A percentile compares a stretch with the other conserved stretches of the same genome.
phyloP scores from a whole-genome alignment of 2,113 vertebrate species.

The Brachyhypopomus gauderio region DNA sequence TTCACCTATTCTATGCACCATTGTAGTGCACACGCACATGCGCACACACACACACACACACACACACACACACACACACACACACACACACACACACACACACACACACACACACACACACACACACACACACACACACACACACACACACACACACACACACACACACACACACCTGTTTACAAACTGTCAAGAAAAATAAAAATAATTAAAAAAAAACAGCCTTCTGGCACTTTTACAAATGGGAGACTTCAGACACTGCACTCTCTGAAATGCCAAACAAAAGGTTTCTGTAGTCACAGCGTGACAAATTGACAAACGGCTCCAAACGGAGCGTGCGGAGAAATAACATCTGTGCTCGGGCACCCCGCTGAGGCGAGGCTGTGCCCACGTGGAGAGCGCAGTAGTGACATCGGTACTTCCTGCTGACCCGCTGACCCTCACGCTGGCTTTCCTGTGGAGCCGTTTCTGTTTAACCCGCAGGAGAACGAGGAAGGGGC shows the following conservation, averaged over 20 bases:
- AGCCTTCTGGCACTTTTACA: constrained; percentile 23
- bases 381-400: not conserved
- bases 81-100: not conserved
- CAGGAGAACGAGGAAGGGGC: constrained; percentile 18
- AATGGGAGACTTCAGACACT: not conserved
- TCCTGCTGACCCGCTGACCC: constrained; percentile 1
- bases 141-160: constrained; percentile 7
- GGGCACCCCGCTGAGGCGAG: constrained; percentile 26
- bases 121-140: not conserved
- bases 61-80: not conserved
- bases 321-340: not conserved
- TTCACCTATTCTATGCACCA: not conserved
- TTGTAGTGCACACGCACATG: too few relatives aligned
- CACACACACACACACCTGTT: not conserved
- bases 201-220: not conserved
- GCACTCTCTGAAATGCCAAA: not conserved
- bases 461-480: constrained; percentile 3
- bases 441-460: not conserved
- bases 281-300: constrained; percentile 35
- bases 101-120: not conserved
- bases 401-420: not conserved
- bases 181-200: not conserved
- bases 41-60: not conserved
- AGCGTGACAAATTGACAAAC: constrained; percentile 34
- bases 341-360: constrained; percentile 27